Evolutionary conservation across 2,888 invertebrate genomes (phyloP), one percentile per base, ranked within the genome.

Genomic region (Rhopalosiphum nymphaeae): DNA sequence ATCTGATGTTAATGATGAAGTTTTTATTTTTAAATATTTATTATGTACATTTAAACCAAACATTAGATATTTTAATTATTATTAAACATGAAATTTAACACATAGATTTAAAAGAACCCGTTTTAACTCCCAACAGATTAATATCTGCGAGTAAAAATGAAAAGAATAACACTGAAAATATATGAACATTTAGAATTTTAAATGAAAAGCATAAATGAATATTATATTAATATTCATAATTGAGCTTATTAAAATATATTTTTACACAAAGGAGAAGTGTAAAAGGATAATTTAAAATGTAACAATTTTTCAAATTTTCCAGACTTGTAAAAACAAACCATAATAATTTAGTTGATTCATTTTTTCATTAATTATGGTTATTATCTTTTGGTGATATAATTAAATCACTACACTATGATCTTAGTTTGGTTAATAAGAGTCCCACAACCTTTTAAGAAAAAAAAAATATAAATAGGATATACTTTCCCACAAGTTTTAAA

Each of bases 381-480:
- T 89, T 78, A 89, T 29, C 78, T 78, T 53, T 78, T 44, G 0
- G n/a, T 21, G 29, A 93, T 93, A 67, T 78, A 57, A 57, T 29
- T 49, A 56, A 3, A 78, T 93, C 42, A 78, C 3, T 42, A 53
- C 78, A 42, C 36, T 92, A 78, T 93, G 49, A 88, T 87, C 46
- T 89, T 78, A 92, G 29, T 93, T 89, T 46, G 25, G 42, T 93
- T 89, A 93, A 89, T 86, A 91, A 87, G 61, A 94, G 46, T 67
- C 94, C 94, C 94, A 94, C 91, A 94, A 94, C 94, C 94, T 91
- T 87, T 26, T 61, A 49, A 90, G 26, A 90, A 91, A 61, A 85
- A 87, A 85, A 87, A 44, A n/a, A 84, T 67, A 92, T 78, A 93
- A 78, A 25, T 78, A 93, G 88, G 92, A 78, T 89, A 89, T 53